Evolutionary conservation across 1,140 invertebrate genomes (phyloP).

Genomic region (Ceratina calcarata): DNA sequence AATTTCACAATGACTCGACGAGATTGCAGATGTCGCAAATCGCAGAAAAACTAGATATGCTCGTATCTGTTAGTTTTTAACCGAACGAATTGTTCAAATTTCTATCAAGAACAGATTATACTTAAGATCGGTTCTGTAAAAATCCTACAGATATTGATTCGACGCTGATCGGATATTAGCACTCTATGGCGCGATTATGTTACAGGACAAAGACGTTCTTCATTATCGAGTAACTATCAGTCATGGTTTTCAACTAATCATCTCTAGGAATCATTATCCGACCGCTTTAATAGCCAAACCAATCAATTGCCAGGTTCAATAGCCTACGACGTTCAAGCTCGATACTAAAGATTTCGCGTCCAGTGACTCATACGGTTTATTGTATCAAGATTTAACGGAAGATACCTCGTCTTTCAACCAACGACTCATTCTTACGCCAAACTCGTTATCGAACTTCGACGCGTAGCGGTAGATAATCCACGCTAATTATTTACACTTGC

Average conservation of each 20-base stretch:
- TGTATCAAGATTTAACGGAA: constrained; percentile 10
- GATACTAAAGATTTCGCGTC: constrained; percentile 11
- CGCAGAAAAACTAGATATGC: too few species aligned
- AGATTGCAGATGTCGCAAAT: background rate
- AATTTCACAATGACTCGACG: constrained; percentile 16
- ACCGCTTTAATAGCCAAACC: background rate
- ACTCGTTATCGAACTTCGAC: constrained; percentile 31
- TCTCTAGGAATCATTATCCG: background rate
- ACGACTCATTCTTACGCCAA: constrained; percentile 3
- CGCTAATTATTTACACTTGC: background rate
- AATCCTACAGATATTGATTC: too few species aligned
- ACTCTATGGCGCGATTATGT: background rate
- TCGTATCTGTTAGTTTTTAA: too few species aligned
- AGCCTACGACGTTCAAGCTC: background rate
- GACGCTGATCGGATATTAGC: too few species aligned
- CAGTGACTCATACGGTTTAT: constrained; percentile 4
- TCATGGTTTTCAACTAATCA: constrained; percentile 13
- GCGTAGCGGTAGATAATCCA: constrained; percentile 5
- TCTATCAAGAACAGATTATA: too few species aligned
- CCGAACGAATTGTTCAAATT: too few species aligned
- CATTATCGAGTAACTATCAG: constrained; percentile 16
- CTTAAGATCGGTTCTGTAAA: background rate
- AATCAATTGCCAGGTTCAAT: background rate
- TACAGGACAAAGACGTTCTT: background rate
- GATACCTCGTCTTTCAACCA: background rate